Percentiles rank a stretch among this genome's conserved stretches.
These are phyloP conservation scores for Geococcyx californianus DNA, from an alignment of 2,113 vertebrate genomes.

Conservation along the genomic window DNA sequence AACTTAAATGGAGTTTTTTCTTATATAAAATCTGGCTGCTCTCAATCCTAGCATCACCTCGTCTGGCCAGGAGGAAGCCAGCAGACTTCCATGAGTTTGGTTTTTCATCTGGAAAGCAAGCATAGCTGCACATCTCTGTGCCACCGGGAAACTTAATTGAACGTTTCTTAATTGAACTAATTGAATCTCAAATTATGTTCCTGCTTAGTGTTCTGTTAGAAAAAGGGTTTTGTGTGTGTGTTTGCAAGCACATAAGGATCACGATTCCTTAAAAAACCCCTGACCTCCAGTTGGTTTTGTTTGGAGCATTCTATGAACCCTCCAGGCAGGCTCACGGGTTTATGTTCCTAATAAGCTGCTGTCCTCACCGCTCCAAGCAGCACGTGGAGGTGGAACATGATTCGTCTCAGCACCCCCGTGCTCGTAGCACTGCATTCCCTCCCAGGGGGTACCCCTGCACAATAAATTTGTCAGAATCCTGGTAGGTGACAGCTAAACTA, in stretches of 20 bases:
- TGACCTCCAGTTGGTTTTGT: too few species aligned
- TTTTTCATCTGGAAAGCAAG: not conserved
- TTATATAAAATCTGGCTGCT: not conserved
- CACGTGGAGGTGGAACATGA: not conserved
- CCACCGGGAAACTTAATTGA: not conserved
- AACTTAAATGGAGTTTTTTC: not conserved
- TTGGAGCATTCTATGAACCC: not conserved
- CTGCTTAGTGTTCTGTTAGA: not conserved
- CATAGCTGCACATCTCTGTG: not conserved
- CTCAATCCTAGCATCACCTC: not conserved
- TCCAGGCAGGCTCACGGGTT: rapidly evolving
- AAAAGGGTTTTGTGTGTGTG: too few species aligned
- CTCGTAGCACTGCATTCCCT: not conserved
- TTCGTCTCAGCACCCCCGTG: not conserved
- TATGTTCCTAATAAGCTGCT: rapidly evolving
- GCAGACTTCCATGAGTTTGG: not conserved
- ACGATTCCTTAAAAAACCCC: rapidly evolving
- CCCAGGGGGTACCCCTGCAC: not conserved
- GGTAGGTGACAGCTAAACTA: not conserved
- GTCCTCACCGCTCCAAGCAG: not conserved
- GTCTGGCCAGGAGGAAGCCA: rapidly evolving
- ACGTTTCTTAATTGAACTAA: not conserved
- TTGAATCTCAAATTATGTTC: constrained; percentile 1
- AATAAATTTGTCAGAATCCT: not conserved
- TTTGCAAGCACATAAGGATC: not conserved